Conservation (phyloP, 1,140 invertebrate species). For the Helicoverpa zea region DNA sequence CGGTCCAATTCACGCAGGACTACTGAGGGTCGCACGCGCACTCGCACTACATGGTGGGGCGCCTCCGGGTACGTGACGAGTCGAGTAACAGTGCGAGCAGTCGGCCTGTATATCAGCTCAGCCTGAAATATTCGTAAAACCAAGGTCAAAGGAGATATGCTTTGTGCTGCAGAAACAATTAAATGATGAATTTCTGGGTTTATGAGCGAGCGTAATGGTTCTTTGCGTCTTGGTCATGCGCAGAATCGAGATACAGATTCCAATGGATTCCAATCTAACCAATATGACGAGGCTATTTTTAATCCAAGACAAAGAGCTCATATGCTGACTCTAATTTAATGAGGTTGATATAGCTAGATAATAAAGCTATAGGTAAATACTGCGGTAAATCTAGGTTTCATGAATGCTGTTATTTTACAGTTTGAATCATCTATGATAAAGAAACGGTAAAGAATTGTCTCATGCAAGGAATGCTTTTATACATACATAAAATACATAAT, state of each 20-base stretch:
- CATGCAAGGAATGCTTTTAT: slow-evolving; percentile 9
- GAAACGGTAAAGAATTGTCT: not conserved
- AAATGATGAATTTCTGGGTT: slow-evolving; percentile 9
- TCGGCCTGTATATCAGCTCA: slow-evolving; percentile 79
- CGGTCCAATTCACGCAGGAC: slow-evolving; percentile 91
- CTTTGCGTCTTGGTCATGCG: not conserved
- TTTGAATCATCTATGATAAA: not conserved
- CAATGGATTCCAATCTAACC: not conserved
- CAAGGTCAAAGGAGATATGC: slow-evolving; percentile 6
- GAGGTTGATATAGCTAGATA: not conserved
- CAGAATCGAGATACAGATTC: not conserved
- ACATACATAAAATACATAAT: not conserved
- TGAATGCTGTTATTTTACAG: slow-evolving; percentile 11
- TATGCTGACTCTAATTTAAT: slow-evolving; percentile 9
- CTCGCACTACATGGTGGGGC: slow-evolving; percentile 87
- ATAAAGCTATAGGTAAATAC: slow-evolving; percentile 8
- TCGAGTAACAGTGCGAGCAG: slow-evolving; percentile 86
- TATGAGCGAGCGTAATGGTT: slow-evolving; percentile 29
- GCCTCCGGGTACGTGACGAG: slow-evolving; percentile 88
- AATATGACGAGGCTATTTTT: not conserved
- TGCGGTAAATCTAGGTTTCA: not conserved
- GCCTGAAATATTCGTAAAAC: slow-evolving; percentile 64
- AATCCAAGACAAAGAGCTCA: not conserved
- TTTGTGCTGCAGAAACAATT: slow-evolving; percentile 11
- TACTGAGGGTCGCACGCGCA: slow-evolving; percentile 90